Conservation (phyloP, 2,113 vertebrate species). For the Craseonycteris thonglongyai region DNA sequence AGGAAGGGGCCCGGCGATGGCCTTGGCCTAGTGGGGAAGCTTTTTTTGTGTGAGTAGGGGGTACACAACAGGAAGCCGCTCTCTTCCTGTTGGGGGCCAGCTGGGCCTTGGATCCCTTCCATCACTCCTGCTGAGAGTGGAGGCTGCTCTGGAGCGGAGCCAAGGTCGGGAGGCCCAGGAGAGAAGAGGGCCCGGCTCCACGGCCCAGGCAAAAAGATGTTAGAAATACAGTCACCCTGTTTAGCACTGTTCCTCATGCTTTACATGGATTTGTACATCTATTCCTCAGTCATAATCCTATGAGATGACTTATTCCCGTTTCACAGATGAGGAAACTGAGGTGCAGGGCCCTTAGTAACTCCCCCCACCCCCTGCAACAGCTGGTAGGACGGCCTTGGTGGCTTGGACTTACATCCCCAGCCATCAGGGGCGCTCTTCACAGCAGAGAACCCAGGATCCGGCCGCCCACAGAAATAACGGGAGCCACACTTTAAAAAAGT, state of each 20-base stretch:
- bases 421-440: slow-evolving; percentile 23
- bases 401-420: not conserved
- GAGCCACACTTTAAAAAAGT: fast-evolving
- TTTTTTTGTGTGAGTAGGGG: not conserved
- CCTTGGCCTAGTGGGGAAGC: not conserved
- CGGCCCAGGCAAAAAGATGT: not conserved
- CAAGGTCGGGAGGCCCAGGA: not conserved
- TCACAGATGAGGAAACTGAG: not conserved
- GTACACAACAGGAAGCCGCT: not conserved
- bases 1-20: not conserved
- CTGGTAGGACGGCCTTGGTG: fast-evolving
- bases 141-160: not conserved
- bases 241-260: not conserved
- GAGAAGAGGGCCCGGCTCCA: not conserved
- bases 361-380: fast-evolving
- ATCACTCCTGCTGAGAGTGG: not conserved
- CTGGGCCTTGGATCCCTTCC: not conserved
- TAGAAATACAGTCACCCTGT: fast-evolving
- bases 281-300: fast-evolving
- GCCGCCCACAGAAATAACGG: fast-evolving
- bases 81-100: not conserved
- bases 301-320: too few relatives aligned
- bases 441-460: not conserved
- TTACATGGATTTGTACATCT: fast-evolving
- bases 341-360: fast-evolving